phyloP scores from a whole-genome alignment of 2,888 invertebrate genomes.

The Eucera pruinosa region DNA sequence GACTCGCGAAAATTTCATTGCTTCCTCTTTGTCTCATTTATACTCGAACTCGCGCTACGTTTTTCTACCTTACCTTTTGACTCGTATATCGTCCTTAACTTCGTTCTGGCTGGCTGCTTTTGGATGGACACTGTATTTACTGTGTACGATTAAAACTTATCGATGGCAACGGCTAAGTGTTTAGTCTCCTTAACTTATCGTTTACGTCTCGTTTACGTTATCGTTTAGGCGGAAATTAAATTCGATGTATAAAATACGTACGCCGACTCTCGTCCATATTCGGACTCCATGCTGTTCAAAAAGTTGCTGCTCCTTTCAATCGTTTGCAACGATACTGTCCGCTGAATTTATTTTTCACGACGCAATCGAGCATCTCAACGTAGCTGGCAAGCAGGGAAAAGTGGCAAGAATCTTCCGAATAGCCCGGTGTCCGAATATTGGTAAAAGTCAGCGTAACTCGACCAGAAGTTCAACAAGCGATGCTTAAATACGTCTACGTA shows the following conservation, averaged over 20 bases:
- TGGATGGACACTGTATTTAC: constrained; percentile 74
- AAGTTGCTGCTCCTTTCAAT: too few species aligned
- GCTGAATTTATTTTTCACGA: too few species aligned
- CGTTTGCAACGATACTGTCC: too few species aligned
- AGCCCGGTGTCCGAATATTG: too few species aligned
- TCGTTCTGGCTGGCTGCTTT: constrained; percentile 69
- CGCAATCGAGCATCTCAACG: too few species aligned
- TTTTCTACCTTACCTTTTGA: background rate
- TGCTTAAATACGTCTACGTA: constrained; percentile 34
- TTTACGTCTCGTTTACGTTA: constrained; percentile 28
- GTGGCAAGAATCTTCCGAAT: too few species aligned
- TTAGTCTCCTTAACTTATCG: constrained; percentile 34
- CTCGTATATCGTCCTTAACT: constrained; percentile 56
- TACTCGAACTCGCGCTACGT: constrained; percentile 38
- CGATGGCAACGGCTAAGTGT: constrained; percentile 51
- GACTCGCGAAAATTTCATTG: constrained; percentile 41
- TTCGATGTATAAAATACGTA: constrained; percentile 62
- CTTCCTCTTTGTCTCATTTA: constrained; percentile 32
- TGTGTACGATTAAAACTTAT: constrained; percentile 56
- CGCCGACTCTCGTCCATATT: too few species aligned
- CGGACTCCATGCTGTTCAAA: too few species aligned
- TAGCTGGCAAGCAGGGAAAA: too few species aligned
- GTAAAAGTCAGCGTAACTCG: too few species aligned
- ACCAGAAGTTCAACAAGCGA: constrained; percentile 19
- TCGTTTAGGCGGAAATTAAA: constrained; percentile 43